Conservation (phyloP, 2,113 vertebrate genomes). For the Progne subis region DNA sequence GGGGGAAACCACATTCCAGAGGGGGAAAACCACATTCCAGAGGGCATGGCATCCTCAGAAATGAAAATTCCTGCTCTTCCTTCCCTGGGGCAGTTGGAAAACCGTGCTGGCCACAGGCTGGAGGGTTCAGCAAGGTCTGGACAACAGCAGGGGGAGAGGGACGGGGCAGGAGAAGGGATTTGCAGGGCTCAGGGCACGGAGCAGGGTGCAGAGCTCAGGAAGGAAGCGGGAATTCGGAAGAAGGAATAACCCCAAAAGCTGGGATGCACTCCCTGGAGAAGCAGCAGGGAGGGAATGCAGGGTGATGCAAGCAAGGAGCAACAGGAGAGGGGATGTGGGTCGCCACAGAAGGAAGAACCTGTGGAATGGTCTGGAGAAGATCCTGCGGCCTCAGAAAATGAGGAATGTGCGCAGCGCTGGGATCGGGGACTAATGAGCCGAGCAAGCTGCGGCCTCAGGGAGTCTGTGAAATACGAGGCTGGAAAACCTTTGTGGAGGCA, state of each 20-base stretch:
- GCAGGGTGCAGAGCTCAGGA: not conserved
- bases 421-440: not conserved
- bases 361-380: not conserved
- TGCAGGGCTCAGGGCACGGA: not conserved
- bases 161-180: not conserved
- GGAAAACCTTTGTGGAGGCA: not conserved
- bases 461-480: not conserved
- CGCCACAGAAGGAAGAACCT: not conserved
- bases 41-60: not conserved
- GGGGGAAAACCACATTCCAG: not conserved
- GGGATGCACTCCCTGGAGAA: accelerated
- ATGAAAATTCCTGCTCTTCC: not conserved
- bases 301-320: not conserved
- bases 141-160: not conserved
- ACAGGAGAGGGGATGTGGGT: not conserved
- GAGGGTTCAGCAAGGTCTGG: not conserved
- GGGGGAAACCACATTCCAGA: too few relatives aligned
- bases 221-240: accelerated
- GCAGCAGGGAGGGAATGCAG: not conserved
- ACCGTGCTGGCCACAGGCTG: accelerated
- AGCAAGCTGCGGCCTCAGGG: accelerated
- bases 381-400: not conserved
- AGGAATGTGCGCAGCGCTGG: not conserved
- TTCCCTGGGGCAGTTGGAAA: not conserved
- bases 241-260: not conserved